A percentile compares a stretch with the other conserved stretches of the same genome.
phyloP scores from a whole-genome alignment of 1,140 invertebrate genomes.

The Rhynchophorus ferrugineus region DNA sequence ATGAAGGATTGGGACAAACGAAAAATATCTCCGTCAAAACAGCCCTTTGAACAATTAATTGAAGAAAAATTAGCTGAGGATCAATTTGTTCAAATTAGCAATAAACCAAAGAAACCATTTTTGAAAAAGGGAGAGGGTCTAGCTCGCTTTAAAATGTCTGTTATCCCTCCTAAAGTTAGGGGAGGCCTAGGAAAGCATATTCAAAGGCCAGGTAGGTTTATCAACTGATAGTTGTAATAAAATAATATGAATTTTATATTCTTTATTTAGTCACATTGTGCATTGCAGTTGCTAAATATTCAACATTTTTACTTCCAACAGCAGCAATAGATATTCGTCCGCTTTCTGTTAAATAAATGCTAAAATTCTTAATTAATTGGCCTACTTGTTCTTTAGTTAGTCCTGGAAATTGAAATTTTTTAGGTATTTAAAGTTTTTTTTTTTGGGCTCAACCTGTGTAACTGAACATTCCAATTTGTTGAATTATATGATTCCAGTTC shows the following conservation, averaged over 20 bases:
- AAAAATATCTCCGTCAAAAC: constrained; percentile 23
- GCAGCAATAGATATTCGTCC: constrained; percentile 97
- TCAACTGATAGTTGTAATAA: neutral
- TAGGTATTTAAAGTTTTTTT: constrained; percentile 96
- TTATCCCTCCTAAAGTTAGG: constrained; percentile 21
- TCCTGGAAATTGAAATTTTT: constrained; percentile 91
- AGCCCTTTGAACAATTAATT: constrained; percentile 24
- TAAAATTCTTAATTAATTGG: constrained; percentile 83
- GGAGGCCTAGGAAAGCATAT: constrained; percentile 1
- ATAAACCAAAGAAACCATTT: constrained; percentile 33
- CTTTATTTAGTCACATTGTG: constrained; percentile 78
- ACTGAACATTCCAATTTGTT: constrained; percentile 99
- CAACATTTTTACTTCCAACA: constrained; percentile 88
- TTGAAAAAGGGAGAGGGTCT: constrained; percentile 35
- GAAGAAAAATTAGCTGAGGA: constrained; percentile 27
- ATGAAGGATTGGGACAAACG: constrained; percentile 22
- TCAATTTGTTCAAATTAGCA: constrained; percentile 1
- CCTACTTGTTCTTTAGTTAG: constrained; percentile 60
- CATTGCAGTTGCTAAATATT: constrained; percentile 84
- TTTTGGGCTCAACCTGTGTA: constrained; percentile 93
- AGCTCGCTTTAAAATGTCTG: constrained; percentile 29
- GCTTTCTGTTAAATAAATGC: constrained; percentile 95
- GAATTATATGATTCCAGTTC: constrained; percentile 97
- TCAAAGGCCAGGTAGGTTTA: neutral
- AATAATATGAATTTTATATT: neutral